These are phyloP conservation scores for human (Homo sapiens) DNA, from an alignment of 2,113 vertebrate species.

Conservation along the genomic window GRCh38 chrY:14660501-14661000, in stretches of 20 bases:
- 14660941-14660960: background rate
- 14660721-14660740: too few species aligned
- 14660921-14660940: too few species aligned
- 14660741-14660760: background rate
- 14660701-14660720: background rate
- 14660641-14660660: too few species aligned
- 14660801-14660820: background rate
- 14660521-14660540: too few species aligned
- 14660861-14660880: fast-evolving
- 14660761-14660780: background rate
- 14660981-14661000: fast-evolving
- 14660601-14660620: too few species aligned
- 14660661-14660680: background rate
- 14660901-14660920: background rate
- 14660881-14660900: background rate
- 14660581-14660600: too few species aligned
- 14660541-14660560: too few species aligned
- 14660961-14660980: background rate
- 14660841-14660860: background rate
- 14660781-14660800: background rate
- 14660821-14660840: too few species aligned
- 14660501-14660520: too few species aligned
- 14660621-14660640: too few species aligned
- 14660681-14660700: fast-evolving
- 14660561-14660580: too few species aligned